Base-by-base conservation (phyloP, 2,888 invertebrate species). In the Parnassius orleans region DNA sequence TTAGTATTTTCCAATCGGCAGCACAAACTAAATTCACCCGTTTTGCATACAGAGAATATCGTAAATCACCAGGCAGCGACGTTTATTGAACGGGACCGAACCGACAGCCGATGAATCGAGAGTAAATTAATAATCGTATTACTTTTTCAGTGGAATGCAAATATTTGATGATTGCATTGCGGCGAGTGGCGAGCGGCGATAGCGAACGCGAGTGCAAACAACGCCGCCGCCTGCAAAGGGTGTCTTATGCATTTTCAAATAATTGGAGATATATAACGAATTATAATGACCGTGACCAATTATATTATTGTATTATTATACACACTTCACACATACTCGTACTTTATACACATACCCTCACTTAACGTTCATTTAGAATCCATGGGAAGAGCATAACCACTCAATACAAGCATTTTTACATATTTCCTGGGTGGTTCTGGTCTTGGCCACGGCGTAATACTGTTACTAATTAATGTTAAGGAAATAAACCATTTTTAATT, bases 121-220 rank as follows among this genome's bases (percentile, higher is more conserved):
- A 77, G 83, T 80, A 89, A 90, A 91, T 91, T 90, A 90, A 89
- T 90, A 91, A 91, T 88, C 82, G 84, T 83, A 89, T 91, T 90
- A 91, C 86, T 90, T 89, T 90, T 90, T 87, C 87, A 85, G 77
- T 73, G 80, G 83, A 81, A 89, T 88, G 88, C 87, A 91, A 90
- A 90, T 90, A 88, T 90, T 89, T 88, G 86, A 86, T 84, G 89
- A 86, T 87, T 87, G 86, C 83, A 77, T 77, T 84, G 88, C 68
- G 84, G 87, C 79, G 83, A 78, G 79, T 83, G 85, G 66, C 69
- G 78, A 65, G 62, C 55, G 71, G 72, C 72, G 81, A 83, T 83
- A 83, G 76, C 72, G 80, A 69, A n/a, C 55, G 12, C 44, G 24
- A 58, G 57, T 41, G 58, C 61, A 61, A 64, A 60, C 60, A 57